phyloP scores from a whole-genome alignment of 2,797 vertebrate species.

The Melanogrammus aeglefinus region DNA sequence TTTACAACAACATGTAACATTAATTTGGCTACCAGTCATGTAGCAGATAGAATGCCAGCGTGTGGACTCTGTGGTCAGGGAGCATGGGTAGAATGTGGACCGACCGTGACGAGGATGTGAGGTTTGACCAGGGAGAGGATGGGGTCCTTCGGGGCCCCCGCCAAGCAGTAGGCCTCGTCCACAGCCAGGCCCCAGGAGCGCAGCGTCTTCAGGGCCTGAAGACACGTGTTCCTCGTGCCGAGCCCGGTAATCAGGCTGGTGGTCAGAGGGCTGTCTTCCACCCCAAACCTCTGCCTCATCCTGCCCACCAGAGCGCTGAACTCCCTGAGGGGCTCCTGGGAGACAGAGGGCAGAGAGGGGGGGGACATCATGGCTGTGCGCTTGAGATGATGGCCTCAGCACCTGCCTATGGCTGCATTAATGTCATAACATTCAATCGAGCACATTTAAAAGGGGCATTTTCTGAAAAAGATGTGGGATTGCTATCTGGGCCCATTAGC shows the following conservation, averaged over 20 bases:
- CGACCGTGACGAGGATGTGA: constrained; percentile 69
- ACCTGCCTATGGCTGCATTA: background rate
- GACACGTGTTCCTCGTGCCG: constrained; percentile 62
- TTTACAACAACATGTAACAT: background rate
- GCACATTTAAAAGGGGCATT: no score
- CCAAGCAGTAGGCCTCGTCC: constrained; percentile 73
- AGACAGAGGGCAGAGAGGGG: background rate
- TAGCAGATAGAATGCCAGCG: background rate
- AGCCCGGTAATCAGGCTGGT: constrained; percentile 64
- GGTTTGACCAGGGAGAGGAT: constrained; percentile 67
- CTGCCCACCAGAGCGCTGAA: constrained; percentile 70
- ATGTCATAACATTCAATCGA: background rate
- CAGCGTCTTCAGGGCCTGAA: constrained; percentile 63
- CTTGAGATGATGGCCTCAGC: background rate
- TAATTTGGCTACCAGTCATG: background rate
- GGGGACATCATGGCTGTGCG: background rate
- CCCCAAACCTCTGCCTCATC: constrained; percentile 64
- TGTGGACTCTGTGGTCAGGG: background rate
- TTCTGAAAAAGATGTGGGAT: no score
- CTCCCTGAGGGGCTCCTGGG: constrained; percentile 64
- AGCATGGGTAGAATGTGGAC: constrained; percentile 13
- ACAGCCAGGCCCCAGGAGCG: constrained; percentile 67
- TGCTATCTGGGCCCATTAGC: no score
- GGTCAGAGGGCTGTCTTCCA: constrained; percentile 58
- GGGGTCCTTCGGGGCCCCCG: constrained; percentile 64